Percentiles rank a stretch among this genome's conserved stretches.
phyloP scores from a whole-genome alignment of 2,797 vertebrate species.

The Myotis vivesi region DNA sequence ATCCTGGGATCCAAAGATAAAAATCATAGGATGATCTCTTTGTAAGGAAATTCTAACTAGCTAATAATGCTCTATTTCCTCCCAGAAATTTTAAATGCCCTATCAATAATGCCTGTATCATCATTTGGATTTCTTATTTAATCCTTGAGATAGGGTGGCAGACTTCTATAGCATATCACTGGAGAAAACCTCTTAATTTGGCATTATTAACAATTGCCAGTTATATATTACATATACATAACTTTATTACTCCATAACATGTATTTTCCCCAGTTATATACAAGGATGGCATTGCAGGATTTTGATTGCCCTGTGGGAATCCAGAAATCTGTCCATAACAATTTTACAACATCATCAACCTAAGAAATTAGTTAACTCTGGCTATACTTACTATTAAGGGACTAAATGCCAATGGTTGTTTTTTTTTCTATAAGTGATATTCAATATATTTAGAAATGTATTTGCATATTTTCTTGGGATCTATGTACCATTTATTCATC shows the following conservation, averaged over 20 bases:
- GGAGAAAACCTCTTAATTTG: neutral
- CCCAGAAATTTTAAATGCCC: neutral
- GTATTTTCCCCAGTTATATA: neutral
- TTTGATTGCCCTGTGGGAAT: neutral
- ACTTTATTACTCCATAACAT: neutral
- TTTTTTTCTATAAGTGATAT: conserved; percentile 2
- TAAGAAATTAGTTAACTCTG: conserved; percentile 15
- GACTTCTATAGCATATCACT: neutral
- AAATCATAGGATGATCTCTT: neutral
- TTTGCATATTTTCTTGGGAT: neutral
- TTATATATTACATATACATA: neutral
- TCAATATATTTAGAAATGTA: neutral
- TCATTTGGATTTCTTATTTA: neutral
- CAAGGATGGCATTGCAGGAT: neutral
- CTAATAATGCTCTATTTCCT: neutral
- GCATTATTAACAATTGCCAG: neutral
- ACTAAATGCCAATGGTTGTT: neutral
- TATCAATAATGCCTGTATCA: neutral
- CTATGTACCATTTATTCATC: neutral
- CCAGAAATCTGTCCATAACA: neutral
- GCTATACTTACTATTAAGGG: conserved; percentile 20
- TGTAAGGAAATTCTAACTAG: neutral
- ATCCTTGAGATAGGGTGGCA: neutral
- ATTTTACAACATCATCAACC: neutral
- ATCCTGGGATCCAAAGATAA: neutral